These are phyloP conservation scores for Propithecus perrieri DNA, from an alignment of 2,797 vertebrate genomes.

Conservation along the genomic window DNA sequence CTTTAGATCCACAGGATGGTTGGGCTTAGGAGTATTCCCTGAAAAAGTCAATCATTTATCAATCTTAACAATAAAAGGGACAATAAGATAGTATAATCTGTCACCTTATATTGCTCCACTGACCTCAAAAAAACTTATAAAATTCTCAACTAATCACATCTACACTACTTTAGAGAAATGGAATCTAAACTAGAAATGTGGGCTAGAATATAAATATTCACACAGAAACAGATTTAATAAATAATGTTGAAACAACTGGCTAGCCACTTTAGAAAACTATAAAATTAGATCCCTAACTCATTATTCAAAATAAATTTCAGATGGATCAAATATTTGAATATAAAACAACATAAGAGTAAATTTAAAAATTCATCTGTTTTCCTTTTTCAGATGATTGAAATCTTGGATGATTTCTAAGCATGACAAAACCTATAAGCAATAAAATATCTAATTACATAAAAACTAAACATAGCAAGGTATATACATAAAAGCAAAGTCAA, in stretches of 20 bases:
- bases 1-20: neutral
- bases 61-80: neutral
- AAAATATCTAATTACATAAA: neutral
- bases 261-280: slow-evolving; percentile 22
- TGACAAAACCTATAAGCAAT: neutral
- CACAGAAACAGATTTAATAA: neutral
- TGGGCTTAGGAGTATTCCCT: neutral
- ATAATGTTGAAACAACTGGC: neutral
- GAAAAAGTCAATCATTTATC: neutral
- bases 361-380: neutral
- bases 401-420: neutral
- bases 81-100: neutral
- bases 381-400: neutral
- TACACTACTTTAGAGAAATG: neutral
- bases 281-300: neutral
- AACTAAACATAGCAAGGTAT: neutral
- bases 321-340: neutral
- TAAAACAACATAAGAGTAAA: neutral
- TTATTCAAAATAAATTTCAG: slow-evolving; percentile 23
- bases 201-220: neutral
- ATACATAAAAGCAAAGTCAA: neutral
- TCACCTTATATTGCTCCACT: neutral
- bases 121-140: neutral
- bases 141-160: slow-evolving; percentile 13
- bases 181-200: neutral